Evolutionary conservation across 2,797 vertebrate genomes (phyloP).

Genomic region (Lycodopsis pacificus): DNA sequence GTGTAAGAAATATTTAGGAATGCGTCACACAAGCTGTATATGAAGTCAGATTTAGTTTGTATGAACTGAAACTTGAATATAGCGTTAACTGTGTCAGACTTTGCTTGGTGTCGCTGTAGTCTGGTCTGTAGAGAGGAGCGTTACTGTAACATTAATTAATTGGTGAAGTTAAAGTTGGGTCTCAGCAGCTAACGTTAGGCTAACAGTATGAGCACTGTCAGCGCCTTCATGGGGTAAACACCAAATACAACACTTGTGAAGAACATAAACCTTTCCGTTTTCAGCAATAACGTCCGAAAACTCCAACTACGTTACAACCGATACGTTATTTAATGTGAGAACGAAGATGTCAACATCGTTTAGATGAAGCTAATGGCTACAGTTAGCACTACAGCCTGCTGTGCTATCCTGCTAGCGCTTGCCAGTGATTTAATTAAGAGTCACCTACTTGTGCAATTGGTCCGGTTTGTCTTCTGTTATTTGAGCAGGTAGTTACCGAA

Average conservation of each 20-base stretch:
- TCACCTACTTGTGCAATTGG: background rate
- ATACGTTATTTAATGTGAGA: background rate
- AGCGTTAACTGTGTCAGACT: too few species aligned
- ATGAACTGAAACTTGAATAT: too few species aligned
- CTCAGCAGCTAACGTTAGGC: background rate
- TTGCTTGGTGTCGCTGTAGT: background rate
- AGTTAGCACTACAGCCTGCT: conserved; percentile 1
- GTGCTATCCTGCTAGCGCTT: background rate
- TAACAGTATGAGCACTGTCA: background rate
- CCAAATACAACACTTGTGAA: background rate
- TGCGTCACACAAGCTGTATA: background rate
- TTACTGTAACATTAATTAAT: background rate
- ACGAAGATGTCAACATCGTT: background rate
- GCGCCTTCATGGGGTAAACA: background rate
- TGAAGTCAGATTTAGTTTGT: too few species aligned
- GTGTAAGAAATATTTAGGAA: background rate
- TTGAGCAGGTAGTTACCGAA: background rate
- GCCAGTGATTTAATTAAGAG: background rate
- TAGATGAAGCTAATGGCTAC: background rate
- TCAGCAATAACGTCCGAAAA: background rate
- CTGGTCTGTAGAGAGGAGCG: too few species aligned
- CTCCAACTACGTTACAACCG: background rate
- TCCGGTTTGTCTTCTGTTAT: background rate
- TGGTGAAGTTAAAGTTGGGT: background rate
- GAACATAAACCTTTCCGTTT: background rate